A percentile compares a stretch with the other conserved stretches of the same genome.
These are phyloP conservation scores for Cheilosia urbana DNA, from an alignment of 2,888 invertebrate genomes.

Conservation along the genomic window DNA sequence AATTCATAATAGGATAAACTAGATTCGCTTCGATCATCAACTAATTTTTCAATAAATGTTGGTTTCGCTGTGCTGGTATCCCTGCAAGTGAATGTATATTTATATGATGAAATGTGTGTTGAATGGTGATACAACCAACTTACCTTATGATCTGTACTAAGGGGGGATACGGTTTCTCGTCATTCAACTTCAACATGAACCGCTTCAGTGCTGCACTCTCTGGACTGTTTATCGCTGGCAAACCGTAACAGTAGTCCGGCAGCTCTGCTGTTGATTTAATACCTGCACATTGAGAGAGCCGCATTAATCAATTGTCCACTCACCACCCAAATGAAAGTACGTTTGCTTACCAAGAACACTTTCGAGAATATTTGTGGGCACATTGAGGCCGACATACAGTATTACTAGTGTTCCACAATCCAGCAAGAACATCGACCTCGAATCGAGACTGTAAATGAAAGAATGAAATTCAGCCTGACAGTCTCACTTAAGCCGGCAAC, in stretches of 20 bases:
- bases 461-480: constrained; percentile 17
- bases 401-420: constrained; percentile 93
- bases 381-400: constrained; percentile 92
- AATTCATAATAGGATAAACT: constrained; percentile 99
- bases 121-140: constrained; percentile 70
- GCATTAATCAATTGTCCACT: background rate
- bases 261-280: constrained; percentile 89
- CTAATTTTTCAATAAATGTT: constrained; percentile 93
- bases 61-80: constrained; percentile 94
- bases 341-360: constrained; percentile 86
- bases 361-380: constrained; percentile 89
- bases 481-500: constrained; percentile 57
- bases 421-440: constrained; percentile 95
- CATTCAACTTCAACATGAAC: constrained; percentile 93
- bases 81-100: constrained; percentile 84
- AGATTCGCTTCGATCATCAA: constrained; percentile 97
- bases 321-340: background rate
- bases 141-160: constrained; percentile 93
- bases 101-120: background rate
- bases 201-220: constrained; percentile 90
- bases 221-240: constrained; percentile 91
- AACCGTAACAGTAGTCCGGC: constrained; percentile 90
- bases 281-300: constrained; percentile 83
- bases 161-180: constrained; percentile 92
- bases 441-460: constrained; percentile 86